These are phyloP conservation scores for Euzophera pinguis DNA, from an alignment of 2,888 invertebrate genomes.

Conservation along the genomic window DNA sequence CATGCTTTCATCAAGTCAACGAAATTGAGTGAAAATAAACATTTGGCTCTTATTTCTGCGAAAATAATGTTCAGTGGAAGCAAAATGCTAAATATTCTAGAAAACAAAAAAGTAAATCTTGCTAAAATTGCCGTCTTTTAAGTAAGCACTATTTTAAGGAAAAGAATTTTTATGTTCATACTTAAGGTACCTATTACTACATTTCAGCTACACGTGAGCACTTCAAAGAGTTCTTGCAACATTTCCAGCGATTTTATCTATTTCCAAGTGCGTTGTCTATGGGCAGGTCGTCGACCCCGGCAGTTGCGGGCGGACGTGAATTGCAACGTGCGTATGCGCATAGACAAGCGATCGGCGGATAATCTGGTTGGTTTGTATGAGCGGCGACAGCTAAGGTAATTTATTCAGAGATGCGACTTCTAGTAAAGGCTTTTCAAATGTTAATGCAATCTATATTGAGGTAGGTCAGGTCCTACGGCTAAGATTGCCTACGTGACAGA, in stretches of 20 bases:
- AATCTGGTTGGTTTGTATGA: conserved; percentile 18
- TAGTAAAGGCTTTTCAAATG: background rate
- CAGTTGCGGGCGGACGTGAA: conserved; percentile 44
- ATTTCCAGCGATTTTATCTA: conserved; percentile 40
- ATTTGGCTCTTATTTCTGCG: background rate
- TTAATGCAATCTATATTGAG: background rate
- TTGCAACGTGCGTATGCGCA: conserved; percentile 54
- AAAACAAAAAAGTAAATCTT: no score
- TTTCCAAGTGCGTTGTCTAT: conserved; percentile 30
- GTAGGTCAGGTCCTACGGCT: no score
- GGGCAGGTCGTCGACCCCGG: conserved; percentile 60
- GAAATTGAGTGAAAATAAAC: background rate
- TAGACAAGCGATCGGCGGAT: conserved; percentile 56
- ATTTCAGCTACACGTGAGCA: background rate
- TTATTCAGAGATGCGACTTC: background rate
- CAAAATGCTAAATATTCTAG: no score
- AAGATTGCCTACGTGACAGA: no score
- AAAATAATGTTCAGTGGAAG: no score
- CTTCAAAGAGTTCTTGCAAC: conserved; percentile 18
- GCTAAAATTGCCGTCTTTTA: no score
- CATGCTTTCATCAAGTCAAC: background rate
- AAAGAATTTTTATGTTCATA: background rate
- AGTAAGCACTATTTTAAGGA: no score
- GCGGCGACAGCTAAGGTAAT: background rate
- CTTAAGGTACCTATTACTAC: background rate